phyloP scores from a whole-genome alignment of 2,113 vertebrate genomes.

The Ctenomys sociabilis region DNA sequence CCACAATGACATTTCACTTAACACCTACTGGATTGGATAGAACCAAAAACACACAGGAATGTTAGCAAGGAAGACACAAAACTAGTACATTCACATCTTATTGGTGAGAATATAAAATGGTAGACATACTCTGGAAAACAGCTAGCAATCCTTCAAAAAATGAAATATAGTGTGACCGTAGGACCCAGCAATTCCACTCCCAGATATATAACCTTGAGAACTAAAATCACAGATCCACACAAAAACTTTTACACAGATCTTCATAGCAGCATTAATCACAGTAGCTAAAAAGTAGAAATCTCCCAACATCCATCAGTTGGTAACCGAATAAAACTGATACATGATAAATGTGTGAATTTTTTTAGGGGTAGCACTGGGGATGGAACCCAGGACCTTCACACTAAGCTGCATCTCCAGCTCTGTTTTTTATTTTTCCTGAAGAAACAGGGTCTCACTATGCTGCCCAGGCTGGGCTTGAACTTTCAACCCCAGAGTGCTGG shows the following conservation, averaged over 20 bases:
- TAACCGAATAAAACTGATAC: not conserved
- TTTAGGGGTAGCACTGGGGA: not conserved
- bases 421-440: not conserved
- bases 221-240: not conserved
- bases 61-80: not conserved
- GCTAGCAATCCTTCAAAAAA: not conserved
- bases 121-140: not conserved
- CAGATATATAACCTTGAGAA: not conserved
- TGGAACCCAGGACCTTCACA: not conserved
- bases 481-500: not conserved
- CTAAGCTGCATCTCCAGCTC: not conserved
- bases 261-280: not conserved
- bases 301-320: not conserved
- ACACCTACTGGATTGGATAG: not conserved
- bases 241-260: not conserved
- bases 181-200: not conserved
- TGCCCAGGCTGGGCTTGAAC: not conserved
- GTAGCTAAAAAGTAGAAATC: not conserved
- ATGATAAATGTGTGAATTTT: not conserved
- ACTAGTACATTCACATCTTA: not conserved
- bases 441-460: not conserved
- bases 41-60: not conserved
- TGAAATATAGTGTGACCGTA: not conserved
- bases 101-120: not conserved
- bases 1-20: not conserved